phyloP scores from a whole-genome alignment of 2,888 invertebrate species.

The Venustoraphidia nigricollis region DNA sequence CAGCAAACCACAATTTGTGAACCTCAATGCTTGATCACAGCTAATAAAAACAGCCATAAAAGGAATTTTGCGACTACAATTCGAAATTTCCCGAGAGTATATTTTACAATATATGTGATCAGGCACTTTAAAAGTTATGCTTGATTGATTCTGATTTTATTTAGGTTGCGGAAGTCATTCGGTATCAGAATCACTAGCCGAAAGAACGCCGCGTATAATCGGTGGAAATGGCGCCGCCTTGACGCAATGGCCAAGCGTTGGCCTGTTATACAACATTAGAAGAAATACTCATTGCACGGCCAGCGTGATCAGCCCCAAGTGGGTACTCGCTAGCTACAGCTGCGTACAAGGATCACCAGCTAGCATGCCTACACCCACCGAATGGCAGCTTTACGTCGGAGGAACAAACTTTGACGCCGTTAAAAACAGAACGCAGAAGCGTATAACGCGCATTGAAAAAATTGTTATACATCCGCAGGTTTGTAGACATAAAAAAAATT shows the following conservation, averaged over 20 bases:
- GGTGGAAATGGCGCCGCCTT: constrained; percentile 32
- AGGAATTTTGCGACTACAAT: too few species aligned
- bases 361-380: constrained; percentile 7
- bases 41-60: too few species aligned
- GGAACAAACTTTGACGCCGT: constrained; percentile 22
- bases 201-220: constrained; percentile 28
- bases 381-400: constrained; percentile 25
- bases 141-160: constrained; percentile 5
- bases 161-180: constrained; percentile 28
- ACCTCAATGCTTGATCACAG: too few species aligned
- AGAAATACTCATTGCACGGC: constrained; percentile 31
- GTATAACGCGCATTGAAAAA: constrained; percentile 23
- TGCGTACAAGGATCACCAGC: constrained; percentile 21
- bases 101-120: too few species aligned
- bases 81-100: too few species aligned
- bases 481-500: constrained; percentile 6
- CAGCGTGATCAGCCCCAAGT: constrained; percentile 30
- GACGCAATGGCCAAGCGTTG: constrained; percentile 41
- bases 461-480: constrained; percentile 40
- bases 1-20: too few species aligned
- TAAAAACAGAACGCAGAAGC: constrained; percentile 21
- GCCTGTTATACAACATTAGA: constrained; percentile 30
- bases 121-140: not conserved
- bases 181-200: constrained; percentile 15
- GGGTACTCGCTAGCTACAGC: constrained; percentile 32